Base-by-base conservation (phyloP, 1,140 invertebrate species). In the Ooceraea biroi region DNA sequence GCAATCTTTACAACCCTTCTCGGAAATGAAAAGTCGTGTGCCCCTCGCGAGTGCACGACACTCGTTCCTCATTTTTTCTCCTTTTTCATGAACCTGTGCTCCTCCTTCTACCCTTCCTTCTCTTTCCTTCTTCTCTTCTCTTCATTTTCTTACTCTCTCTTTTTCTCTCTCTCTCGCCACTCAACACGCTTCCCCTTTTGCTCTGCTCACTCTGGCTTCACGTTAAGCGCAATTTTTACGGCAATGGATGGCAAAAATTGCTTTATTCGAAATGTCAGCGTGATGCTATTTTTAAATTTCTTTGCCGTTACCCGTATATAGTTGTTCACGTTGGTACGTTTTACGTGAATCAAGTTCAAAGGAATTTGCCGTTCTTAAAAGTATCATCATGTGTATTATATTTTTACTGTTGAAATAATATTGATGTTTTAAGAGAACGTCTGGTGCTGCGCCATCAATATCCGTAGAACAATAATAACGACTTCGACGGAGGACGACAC, bases 1-100 rank as follows among this genome's bases (percentile, higher is more conserved):
- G 72, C 88, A 63, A 89, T 86, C 85, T 89, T 89, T 88, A 89
- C 87, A 65, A 60, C 78, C 83, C 83, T 89, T 89, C 87, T 88
- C 86, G 87, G 87, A 89, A 89, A 89, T 88, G 86, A 88, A 89
- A 83, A 66, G 61, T 85, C 85, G 85, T 68, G 14, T 69, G 80
- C 66, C 55, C 60, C 50, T 52, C 58, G 57, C 68, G 50, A 22
- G 22, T n/a, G 65, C 80, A 82, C 30, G 12, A 57, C 80, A 69
- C 30, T 17, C 72, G 17, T 69, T 41, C 58, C 46, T 58, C 80
- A n/a, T 48, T 57, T 71, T 73, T 61, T 61, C 58, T 52, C 65
- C 50, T 82, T 48, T 69, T 66, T 78, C 65, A 68, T 88, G 58
- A 82, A 74, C 80, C 22, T 12, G 36, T 44, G 17, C 46, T 69